phyloP scores from a whole-genome alignment of 2,113 vertebrate species.

The Phalacrocorax carbo region DNA sequence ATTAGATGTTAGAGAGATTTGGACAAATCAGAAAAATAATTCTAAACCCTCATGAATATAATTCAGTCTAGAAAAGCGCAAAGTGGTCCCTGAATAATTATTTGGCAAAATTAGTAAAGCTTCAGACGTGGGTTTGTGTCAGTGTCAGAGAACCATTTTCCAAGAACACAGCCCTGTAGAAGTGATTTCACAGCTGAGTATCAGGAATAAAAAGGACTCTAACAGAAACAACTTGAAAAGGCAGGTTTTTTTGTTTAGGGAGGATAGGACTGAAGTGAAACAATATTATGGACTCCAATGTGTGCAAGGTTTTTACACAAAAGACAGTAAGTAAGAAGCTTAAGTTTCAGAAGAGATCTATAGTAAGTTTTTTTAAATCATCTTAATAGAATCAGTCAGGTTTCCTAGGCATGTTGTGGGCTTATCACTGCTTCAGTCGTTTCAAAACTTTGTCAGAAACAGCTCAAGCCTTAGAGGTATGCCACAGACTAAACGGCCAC shows the following conservation, averaged over 20 bases:
- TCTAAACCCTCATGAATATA: not conserved
- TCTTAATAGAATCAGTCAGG: not conserved
- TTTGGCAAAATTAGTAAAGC: not conserved
- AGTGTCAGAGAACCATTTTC: not conserved
- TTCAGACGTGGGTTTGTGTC: not conserved
- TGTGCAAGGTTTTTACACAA: not conserved
- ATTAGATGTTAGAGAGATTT: not conserved
- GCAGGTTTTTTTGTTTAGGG: not conserved
- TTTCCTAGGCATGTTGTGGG: not conserved
- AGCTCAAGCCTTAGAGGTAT: not conserved
- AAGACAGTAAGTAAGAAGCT: not conserved
- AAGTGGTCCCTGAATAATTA: not conserved
- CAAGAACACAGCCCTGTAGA: not conserved
- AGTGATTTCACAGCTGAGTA: not conserved
- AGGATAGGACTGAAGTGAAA: not conserved
- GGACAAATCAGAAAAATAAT: not conserved
- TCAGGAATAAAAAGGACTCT: not conserved
- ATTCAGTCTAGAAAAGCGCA: not conserved
- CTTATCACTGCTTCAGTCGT: not conserved
- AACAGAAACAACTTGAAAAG: not conserved
- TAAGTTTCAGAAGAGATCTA: not conserved
- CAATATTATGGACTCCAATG: not conserved
- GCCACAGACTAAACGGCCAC: not conserved
- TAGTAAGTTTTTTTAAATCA: not conserved
- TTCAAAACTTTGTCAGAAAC: not conserved